Conservation (phyloP, 2,113 vertebrate species). For the Mastomys coucha region DNA sequence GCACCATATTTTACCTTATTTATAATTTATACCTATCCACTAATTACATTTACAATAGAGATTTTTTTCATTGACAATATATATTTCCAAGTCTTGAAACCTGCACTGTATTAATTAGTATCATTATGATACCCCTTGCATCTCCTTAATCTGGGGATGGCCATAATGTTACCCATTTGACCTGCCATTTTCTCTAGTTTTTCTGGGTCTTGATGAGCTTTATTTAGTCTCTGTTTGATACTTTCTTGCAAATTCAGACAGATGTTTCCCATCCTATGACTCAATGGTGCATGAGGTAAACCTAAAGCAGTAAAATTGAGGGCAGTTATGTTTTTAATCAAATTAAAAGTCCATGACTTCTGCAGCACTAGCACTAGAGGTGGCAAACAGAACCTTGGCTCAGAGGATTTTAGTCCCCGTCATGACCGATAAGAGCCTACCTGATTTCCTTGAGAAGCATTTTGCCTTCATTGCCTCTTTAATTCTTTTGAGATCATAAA, state of each 20-base stretch:
- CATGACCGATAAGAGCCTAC: constrained; percentile 27
- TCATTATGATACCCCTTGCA: constrained; percentile 43
- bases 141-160: constrained; percentile 66
- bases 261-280: constrained; percentile 80
- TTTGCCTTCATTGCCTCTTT: constrained; percentile 67
- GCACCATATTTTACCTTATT: constrained; percentile 47
- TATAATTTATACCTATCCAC: constrained; percentile 68
- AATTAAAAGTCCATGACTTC: constrained; percentile 82
- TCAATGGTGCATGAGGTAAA: constrained; percentile 81
- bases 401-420: constrained; percentile 76
- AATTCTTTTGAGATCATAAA: constrained; percentile 66
- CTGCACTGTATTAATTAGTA: constrained; percentile 74
- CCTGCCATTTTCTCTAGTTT: constrained; percentile 51
- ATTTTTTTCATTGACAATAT: constrained; percentile 73
- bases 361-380: constrained; percentile 67
- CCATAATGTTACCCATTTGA: constrained; percentile 66
- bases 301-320: constrained; percentile 78
- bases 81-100: constrained; percentile 67
- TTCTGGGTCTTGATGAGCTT: constrained; percentile 12
- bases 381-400: constrained; percentile 77
- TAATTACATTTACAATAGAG: constrained; percentile 74
- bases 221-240: constrained; percentile 66
- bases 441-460: constrained; percentile 61
- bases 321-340: constrained; percentile 81
- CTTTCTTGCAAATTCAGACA: constrained; percentile 83